Evolutionary conservation across 64 coral and sea anemone species (phyloP), one percentile per base, ranked within the genome.

Genomic region (Pocillopora verrucosa): DNA sequence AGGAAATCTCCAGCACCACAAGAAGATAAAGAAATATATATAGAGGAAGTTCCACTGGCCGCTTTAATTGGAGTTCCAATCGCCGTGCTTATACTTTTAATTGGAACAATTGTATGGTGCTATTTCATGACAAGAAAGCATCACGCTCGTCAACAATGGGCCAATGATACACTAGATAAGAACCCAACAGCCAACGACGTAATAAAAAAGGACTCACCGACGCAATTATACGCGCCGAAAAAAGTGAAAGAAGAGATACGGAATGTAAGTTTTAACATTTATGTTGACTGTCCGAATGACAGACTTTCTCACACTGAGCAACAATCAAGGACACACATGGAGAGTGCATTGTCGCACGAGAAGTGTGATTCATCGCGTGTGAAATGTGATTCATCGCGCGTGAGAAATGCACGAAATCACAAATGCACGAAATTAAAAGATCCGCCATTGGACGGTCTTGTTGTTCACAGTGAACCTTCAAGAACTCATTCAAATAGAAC

Each of bases 31-130:
- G 75, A 76, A 61, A 61, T 76, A 88, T 13, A 4, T 16, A 41
- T 72, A 25, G 68, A 59, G 65, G 74, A 92, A 37, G 16, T 92
- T 20, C 90, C 83, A 60, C 67, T 92, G 9, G 83, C 90, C 57
- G 90, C 83, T 34, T 14, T 92, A 12, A 87, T 92, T 70, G 83
- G 73, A 11, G 75, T 92, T 9, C 90, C 90, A 15, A 25, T 86
- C 11, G 90, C 90, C 16, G 62, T 92, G 16, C 58, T 64, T 20
- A 51, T 61, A 51, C 41, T 92, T 59, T 68, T 92, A 22, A 92
- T 87, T 10, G 83, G 57, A 2, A 58, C 84, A 16, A 92, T 92
- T 63, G 77, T 92, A 22, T 92, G 90, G 90, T 92, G 90, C 25
- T 92, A 92, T 60, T 75, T 92, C 15, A 64, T 87, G 61, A 87